Evolutionary conservation across 1,140 invertebrate genomes (phyloP).

Genomic region (Calephelis nemesis): DNA sequence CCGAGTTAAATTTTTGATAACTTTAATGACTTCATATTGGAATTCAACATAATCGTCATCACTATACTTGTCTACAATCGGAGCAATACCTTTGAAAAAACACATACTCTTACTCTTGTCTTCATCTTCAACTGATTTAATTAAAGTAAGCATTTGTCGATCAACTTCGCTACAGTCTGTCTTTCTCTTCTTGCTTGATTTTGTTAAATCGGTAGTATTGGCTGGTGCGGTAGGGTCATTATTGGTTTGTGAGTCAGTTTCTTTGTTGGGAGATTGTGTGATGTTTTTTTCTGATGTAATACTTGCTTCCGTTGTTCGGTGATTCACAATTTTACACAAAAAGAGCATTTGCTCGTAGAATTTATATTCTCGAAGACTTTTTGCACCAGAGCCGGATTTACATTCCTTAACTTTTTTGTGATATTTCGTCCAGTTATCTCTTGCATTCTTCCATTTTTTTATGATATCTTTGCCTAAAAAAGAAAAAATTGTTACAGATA

Average conservation of each 20-base stretch:
- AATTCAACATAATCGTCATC: constrained; percentile 42
- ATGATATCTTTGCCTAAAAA: constrained; percentile 35
- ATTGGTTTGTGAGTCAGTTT: constrained; percentile 37
- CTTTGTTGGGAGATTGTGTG: constrained; percentile 37
- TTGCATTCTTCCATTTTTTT: constrained; percentile 40
- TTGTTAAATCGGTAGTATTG: constrained; percentile 34
- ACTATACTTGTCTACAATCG: constrained; percentile 43
- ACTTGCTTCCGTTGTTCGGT: constrained; percentile 29
- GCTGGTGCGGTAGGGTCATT: constrained; percentile 33
- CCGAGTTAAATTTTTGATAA: constrained; percentile 39
- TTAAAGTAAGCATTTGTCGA: constrained; percentile 40
- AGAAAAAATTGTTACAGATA: constrained; percentile 35
- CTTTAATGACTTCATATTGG: constrained; percentile 42
- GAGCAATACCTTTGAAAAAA: constrained; percentile 47
- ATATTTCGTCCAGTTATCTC: constrained; percentile 35
- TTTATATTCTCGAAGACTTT: constrained; percentile 40
- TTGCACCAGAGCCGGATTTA: constrained; percentile 38
- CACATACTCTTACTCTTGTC: constrained; percentile 42
- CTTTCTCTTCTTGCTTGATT: constrained; percentile 37
- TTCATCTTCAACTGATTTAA: constrained; percentile 41
- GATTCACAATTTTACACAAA: constrained; percentile 32
- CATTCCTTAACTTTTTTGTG: constrained; percentile 34
- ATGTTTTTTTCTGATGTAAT: constrained; percentile 27
- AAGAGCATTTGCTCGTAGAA: constrained; percentile 37
- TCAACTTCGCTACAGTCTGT: constrained; percentile 37